Percentiles rank a stretch among this genome's conserved stretches.
Conservation (phyloP, 2,113 vertebrate species). For the Triplophysa tibetana region DNA sequence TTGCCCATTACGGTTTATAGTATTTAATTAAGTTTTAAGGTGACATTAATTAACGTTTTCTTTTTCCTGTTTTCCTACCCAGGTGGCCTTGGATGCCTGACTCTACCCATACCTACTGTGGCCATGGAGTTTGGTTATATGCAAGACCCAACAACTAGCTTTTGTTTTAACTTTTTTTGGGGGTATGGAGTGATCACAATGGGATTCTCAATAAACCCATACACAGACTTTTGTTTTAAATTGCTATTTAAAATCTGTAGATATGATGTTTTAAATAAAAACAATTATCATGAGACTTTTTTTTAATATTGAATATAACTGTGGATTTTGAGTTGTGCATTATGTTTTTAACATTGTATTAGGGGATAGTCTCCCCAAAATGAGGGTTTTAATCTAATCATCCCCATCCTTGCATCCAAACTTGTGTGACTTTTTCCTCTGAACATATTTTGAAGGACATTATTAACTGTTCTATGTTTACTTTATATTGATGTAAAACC, state of each 20-base stretch:
- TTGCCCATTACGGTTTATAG: background rate
- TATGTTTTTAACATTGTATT: too few species aligned
- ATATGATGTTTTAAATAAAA: background rate
- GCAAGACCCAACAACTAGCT: background rate
- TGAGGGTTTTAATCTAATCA: too few species aligned
- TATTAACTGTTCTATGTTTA: too few species aligned
- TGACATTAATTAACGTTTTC: background rate
- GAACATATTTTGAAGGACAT: too few species aligned
- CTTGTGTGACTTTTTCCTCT: too few species aligned
- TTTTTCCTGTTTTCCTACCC: background rate
- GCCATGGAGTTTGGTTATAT: slow-evolving; percentile 33
- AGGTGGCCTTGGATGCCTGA: slow-evolving; percentile 26
- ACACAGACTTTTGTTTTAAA: background rate
- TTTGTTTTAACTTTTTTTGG: background rate
- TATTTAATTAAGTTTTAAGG: background rate
- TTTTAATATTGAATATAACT: too few species aligned
- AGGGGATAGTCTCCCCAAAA: too few species aligned
- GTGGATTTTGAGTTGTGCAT: too few species aligned
- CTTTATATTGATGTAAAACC: too few species aligned
- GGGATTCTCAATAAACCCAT: background rate
- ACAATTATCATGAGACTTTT: too few species aligned
- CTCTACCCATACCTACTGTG: slow-evolving; percentile 35
- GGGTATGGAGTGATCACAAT: background rate
- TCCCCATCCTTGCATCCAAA: too few species aligned
- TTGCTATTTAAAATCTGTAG: background rate